phyloP scores from a whole-genome alignment of 2,888 invertebrate genomes.

The Limenitis camilla region DNA sequence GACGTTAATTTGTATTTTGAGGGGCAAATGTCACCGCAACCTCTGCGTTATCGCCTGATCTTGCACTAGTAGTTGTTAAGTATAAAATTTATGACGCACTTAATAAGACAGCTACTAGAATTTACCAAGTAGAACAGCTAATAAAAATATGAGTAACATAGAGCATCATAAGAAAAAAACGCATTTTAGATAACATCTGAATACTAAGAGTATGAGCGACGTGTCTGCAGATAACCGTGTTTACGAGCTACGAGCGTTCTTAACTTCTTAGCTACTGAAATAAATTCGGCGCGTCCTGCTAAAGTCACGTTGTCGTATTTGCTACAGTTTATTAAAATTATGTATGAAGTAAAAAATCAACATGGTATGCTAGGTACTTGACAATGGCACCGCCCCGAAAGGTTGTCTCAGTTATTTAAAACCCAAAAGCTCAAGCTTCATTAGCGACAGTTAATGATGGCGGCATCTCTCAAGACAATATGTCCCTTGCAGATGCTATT shows the following conservation, averaged over 20 bases:
- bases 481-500: slow-evolving; percentile 45
- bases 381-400: slow-evolving; percentile 52
- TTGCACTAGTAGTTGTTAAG: slow-evolving; percentile 51
- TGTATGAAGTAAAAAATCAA: slow-evolving; percentile 61
- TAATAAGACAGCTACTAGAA: slow-evolving; percentile 63
- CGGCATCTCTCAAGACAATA: slow-evolving; percentile 53
- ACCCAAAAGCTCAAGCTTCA: slow-evolving; percentile 69
- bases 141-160: slow-evolving; percentile 40
- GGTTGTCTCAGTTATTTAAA: slow-evolving; percentile 65
- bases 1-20: slow-evolving; percentile 66
- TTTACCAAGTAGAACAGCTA: slow-evolving; percentile 40
- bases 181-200: slow-evolving; percentile 34
- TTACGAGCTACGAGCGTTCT: slow-evolving; percentile 25
- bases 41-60: slow-evolving; percentile 56
- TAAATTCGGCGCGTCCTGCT: slow-evolving; percentile 35
- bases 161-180: slow-evolving; percentile 31
- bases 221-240: slow-evolving; percentile 30
- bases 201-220: slow-evolving; percentile 31
- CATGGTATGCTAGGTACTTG: slow-evolving; percentile 36
- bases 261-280: slow-evolving; percentile 21
- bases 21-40: slow-evolving; percentile 53
- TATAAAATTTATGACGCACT: slow-evolving; percentile 55
- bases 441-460: slow-evolving; percentile 72
- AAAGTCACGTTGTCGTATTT: slow-evolving; percentile 53
- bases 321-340: slow-evolving; percentile 58